phyloP scores from a whole-genome alignment of 2,797 vertebrate species.

The Liasis olivaceus region DNA sequence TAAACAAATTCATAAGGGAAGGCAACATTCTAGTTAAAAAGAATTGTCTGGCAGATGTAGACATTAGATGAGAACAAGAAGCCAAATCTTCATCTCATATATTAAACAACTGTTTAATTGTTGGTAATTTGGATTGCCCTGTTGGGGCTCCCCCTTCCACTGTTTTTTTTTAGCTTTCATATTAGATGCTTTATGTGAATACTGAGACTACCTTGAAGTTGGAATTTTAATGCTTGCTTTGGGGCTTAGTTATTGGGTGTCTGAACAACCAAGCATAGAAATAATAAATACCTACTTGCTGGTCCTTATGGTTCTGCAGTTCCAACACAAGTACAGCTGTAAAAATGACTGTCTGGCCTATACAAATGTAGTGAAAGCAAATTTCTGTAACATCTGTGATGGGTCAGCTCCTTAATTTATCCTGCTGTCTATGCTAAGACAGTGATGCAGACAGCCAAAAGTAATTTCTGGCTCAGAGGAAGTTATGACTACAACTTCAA shows the following conservation, averaged over 20 bases:
- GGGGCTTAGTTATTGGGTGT: not conserved
- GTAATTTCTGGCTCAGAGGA: not conserved
- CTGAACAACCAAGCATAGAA: not conserved
- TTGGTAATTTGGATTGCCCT: not conserved
- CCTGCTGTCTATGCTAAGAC: not conserved
- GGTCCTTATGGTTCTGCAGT: not conserved
- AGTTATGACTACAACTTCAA: not conserved
- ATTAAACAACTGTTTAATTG: not conserved
- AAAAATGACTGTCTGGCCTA: not conserved
- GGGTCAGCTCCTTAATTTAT: not conserved
- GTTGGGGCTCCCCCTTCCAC: not conserved
- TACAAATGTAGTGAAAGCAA: not conserved
- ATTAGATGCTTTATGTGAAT: not conserved
- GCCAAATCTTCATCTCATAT: not conserved
- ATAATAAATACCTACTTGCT: not conserved
- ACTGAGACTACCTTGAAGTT: not conserved
- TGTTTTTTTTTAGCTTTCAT: not conserved
- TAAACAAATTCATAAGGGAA: not conserved
- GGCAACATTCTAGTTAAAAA: not conserved
- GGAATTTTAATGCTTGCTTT: not conserved
- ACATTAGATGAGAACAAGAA: not conserved
- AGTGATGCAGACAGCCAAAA: not conserved
- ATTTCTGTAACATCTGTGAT: not conserved
- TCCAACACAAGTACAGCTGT: not conserved
- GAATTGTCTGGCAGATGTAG: not conserved